phyloP scores from a whole-genome alignment of 2,888 invertebrate genomes.

The Ecdyonurus torrentis region DNA sequence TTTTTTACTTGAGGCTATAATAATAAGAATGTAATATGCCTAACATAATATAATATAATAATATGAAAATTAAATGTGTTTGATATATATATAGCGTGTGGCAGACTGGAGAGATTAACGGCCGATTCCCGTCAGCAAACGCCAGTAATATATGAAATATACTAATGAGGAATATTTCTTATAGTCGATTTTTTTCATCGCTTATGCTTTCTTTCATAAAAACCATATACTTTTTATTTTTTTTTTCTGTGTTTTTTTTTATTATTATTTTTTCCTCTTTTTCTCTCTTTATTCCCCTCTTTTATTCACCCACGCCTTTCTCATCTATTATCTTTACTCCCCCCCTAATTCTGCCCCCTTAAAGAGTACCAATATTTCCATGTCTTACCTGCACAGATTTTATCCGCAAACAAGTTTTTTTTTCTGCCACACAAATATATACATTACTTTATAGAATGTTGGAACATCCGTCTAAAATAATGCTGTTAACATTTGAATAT shows the following conservation, averaged over 20 bases:
- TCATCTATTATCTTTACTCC: background rate
- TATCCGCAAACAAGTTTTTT: background rate
- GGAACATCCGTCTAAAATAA: background rate
- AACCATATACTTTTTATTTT: too few species aligned
- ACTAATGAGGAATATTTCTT: background rate
- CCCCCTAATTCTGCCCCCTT: too few species aligned
- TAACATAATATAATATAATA: background rate
- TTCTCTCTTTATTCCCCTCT: background rate
- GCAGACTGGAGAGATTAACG: background rate
- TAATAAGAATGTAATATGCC: too few species aligned
- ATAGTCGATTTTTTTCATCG: too few species aligned
- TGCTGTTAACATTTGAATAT: background rate
- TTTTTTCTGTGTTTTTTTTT: too few species aligned
- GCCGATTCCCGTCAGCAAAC: background rate
- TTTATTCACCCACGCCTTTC: background rate
- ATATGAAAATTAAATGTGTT: background rate
- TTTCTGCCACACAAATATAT: background rate
- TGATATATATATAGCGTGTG: background rate
- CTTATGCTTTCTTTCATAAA: too few species aligned
- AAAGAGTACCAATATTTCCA: background rate
- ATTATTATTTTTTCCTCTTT: too few species aligned
- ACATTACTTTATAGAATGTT: background rate
- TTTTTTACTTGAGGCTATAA: background rate
- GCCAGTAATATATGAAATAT: background rate
- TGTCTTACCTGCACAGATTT: background rate